phyloP scores from a whole-genome alignment of 2,797 vertebrate genomes.

The Capromys pilorides region DNA sequence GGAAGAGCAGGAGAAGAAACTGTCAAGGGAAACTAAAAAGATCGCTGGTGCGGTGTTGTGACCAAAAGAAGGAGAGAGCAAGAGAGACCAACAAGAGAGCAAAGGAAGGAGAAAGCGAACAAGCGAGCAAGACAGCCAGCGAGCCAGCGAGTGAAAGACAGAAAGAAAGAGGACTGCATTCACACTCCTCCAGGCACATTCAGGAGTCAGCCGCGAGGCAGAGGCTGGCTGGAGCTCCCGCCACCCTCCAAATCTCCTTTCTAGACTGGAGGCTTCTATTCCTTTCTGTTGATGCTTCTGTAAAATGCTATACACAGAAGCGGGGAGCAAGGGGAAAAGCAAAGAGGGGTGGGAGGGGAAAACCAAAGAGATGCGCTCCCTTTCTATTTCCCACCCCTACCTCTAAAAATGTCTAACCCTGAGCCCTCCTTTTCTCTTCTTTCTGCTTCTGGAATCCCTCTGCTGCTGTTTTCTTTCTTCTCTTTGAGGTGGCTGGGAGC shows the following conservation, averaged over 20 bases:
- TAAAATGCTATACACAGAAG: slow-evolving; percentile 68
- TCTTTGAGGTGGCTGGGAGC: not conserved
- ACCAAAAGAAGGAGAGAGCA: not conserved
- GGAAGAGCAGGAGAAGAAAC: slow-evolving; percentile 47
- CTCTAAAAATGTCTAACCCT: slow-evolving; percentile 73
- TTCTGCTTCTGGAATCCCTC: slow-evolving; percentile 32
- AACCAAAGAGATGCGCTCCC: slow-evolving; percentile 57
- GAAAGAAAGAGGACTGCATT: not conserved
- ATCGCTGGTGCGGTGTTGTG: not conserved
- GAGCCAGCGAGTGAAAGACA: not conserved
- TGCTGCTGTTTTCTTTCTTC: slow-evolving; percentile 40
- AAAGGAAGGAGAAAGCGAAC: not conserved
- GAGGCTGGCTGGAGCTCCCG: not conserved
- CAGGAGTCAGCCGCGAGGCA: slow-evolving; percentile 45
- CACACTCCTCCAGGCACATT: slow-evolving; percentile 50
- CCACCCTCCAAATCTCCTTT: slow-evolving; percentile 46
- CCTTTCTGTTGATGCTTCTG: slow-evolving; percentile 55
- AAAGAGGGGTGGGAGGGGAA: slow-evolving; percentile 61
- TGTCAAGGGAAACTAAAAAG: slow-evolving; percentile 43
- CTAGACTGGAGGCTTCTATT: slow-evolving; percentile 44
- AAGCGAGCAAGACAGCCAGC: not conserved
- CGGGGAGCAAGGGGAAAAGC: slow-evolving; percentile 40
- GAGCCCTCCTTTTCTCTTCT: slow-evolving; percentile 65
- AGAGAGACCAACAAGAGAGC: not conserved
- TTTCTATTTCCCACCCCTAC: slow-evolving; percentile 63